Conservation (phyloP, 64 coral and sea anemone species). For the Porites australiensis region DNA sequence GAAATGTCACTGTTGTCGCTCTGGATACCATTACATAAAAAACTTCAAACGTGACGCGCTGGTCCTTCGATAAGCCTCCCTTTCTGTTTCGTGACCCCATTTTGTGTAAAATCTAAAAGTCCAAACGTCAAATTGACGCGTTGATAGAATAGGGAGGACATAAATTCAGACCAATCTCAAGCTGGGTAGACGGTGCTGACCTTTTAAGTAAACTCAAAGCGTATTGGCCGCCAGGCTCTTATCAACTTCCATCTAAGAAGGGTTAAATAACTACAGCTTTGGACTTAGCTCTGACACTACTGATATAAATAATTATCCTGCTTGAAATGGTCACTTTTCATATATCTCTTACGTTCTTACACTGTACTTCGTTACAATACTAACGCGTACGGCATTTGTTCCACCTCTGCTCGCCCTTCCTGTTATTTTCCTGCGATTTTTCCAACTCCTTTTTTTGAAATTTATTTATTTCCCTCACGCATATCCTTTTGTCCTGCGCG, state of each 20-base stretch:
- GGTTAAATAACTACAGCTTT: too few species aligned
- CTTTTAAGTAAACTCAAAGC: neutral
- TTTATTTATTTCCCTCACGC: conserved; percentile 51
- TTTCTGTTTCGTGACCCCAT: neutral
- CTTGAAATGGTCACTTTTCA: too few species aligned
- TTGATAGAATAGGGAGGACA: neutral
- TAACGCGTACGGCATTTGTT: conserved; percentile 13
- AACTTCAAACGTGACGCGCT: neutral
- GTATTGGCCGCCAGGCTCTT: neutral
- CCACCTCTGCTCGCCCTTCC: conserved; percentile 49
- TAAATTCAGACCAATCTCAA: neutral
- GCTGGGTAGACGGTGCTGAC: neutral
- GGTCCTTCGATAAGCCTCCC: neutral
- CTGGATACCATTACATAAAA: neutral
- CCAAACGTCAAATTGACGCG: neutral
- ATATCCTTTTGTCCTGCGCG: conserved; percentile 13
- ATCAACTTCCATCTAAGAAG: too few species aligned
- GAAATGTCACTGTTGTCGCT: neutral
- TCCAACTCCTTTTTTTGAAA: neutral
- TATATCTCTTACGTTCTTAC: too few species aligned
- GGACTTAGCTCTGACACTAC: too few species aligned
- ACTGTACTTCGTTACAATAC: neutral
- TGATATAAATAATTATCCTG: too few species aligned
- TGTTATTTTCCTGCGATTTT: conserved; percentile 43
- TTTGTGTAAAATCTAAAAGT: neutral